These are phyloP conservation scores for Zeugodacus cucurbitae DNA, from an alignment of 1,140 invertebrate genomes.

Conservation along the genomic window DNA sequence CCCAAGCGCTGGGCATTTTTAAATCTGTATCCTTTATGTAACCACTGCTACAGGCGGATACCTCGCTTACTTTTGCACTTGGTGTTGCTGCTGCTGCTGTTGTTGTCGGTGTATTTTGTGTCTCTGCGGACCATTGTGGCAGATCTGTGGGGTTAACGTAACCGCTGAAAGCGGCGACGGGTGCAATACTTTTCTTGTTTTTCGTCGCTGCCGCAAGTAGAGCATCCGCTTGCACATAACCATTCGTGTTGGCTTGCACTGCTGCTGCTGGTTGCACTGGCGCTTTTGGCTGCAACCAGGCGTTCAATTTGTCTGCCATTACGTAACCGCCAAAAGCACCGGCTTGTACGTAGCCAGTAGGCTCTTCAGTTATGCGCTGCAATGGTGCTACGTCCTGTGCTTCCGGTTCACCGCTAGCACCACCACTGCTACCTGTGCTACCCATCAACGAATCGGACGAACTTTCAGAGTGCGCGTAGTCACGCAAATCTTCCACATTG, in stretches of 20 bases:
- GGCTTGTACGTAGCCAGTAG: background rate
- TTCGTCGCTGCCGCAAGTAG: background rate
- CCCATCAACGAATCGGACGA: constrained; percentile 33
- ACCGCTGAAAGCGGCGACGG: background rate
- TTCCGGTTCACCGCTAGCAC: background rate
- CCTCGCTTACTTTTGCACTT: background rate
- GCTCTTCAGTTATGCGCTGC: background rate
- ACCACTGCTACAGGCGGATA: background rate
- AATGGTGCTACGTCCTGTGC: background rate
- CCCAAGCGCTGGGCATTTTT: background rate
- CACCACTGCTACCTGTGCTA: constrained; percentile 13
- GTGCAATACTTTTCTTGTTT: background rate
- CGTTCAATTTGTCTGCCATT: background rate
- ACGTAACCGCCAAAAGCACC: background rate
- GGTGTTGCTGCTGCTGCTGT: background rate
- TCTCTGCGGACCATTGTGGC: no score
- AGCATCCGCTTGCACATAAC: background rate
- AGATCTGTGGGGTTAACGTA: background rate
- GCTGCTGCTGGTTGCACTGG: background rate
- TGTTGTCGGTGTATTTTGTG: background rate
- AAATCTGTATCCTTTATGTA: background rate
- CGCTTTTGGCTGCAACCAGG: background rate
- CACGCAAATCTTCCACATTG: background rate
- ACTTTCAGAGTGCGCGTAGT: background rate
- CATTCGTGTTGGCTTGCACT: background rate